These are phyloP conservation scores for Xylota segnis DNA, from an alignment of 2,888 invertebrate genomes.

Conservation along the genomic window DNA sequence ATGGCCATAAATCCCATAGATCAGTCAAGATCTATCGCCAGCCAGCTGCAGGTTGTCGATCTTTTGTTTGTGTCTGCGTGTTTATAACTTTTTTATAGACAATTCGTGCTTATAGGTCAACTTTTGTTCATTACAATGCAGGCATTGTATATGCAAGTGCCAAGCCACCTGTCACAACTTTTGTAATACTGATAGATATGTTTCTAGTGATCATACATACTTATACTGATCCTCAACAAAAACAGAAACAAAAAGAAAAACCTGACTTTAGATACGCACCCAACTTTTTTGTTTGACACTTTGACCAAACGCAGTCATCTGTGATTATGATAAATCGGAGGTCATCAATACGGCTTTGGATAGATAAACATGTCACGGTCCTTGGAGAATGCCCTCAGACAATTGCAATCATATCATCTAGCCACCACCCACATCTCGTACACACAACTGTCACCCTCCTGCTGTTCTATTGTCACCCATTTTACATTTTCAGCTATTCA, in stretches of 20 bases:
- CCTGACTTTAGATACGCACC: slow-evolving; percentile 25
- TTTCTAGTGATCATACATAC: slow-evolving; percentile 3
- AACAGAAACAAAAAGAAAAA: background rate
- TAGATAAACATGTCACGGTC: slow-evolving; percentile 31
- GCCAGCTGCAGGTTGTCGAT: slow-evolving; percentile 17
- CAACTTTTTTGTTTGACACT: background rate
- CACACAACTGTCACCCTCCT: slow-evolving; percentile 56
- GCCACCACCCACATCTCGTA: slow-evolving; percentile 45
- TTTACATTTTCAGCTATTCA: slow-evolving; percentile 36
- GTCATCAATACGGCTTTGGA: slow-evolving; percentile 64
- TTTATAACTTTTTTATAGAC: slow-evolving; percentile 18
- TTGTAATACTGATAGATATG: slow-evolving; percentile 26
- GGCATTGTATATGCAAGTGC: slow-evolving; percentile 22
- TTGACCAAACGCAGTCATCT: slow-evolving; percentile 18
- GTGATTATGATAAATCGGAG: slow-evolving; percentile 65
- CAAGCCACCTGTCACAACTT: slow-evolving; percentile 34
- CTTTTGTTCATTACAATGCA: slow-evolving; percentile 23
- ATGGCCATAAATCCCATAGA: slow-evolving; percentile 30
- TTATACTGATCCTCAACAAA: slow-evolving; percentile 9
- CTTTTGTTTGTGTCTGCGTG: slow-evolving; percentile 8
- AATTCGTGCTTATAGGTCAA: slow-evolving; percentile 44
- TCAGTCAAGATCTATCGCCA: slow-evolving; percentile 28
- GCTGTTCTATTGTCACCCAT: slow-evolving; percentile 59
- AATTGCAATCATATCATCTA: slow-evolving; percentile 38
- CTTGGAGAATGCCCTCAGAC: slow-evolving; percentile 26